Evolutionary conservation across 2,888 invertebrate genomes (phyloP).

Genomic region (Heteromyza rotundicornis): DNA sequence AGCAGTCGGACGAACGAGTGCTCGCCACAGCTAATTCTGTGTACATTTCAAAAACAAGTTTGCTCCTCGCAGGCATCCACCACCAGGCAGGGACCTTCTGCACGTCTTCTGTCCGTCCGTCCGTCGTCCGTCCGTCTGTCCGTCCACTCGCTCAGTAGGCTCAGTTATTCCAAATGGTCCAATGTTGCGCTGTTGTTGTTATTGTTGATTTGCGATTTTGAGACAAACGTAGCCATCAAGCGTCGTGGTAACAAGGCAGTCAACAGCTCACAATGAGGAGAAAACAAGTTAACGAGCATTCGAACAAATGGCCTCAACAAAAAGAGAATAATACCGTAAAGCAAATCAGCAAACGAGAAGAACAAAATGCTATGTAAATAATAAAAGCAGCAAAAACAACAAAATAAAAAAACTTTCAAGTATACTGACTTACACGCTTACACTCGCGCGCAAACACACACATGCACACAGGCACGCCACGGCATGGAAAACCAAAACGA

Average conservation of each 20-base stretch:
- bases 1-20: neutral
- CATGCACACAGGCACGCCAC: too few relatives aligned
- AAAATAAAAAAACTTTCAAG: too few relatives aligned
- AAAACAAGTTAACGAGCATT: constrained; percentile 17
- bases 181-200: neutral
- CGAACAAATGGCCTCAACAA: constrained; percentile 10
- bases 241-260: constrained; percentile 45
- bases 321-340: neutral
- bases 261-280: constrained; percentile 19
- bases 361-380: neutral
- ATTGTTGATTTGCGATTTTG: neutral
- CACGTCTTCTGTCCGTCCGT: too few relatives aligned
- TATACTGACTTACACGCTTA: too few relatives aligned
- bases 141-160: too few relatives aligned
- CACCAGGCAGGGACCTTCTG: too few relatives aligned
- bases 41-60: constrained; percentile 20
- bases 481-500: too few relatives aligned
- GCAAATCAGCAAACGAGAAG: neutral
- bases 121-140: too few relatives aligned
- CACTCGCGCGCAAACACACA: too few relatives aligned
- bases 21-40: constrained; percentile 15
- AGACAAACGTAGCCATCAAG: constrained; percentile 4
- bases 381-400: neutral
- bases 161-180: too few relatives aligned
- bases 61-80: constrained; percentile 5